A percentile compares a stretch with the other conserved stretches of the same genome.
Conservation (phyloP, 2,113 vertebrate genomes). For the Phaethon lepturus region DNA sequence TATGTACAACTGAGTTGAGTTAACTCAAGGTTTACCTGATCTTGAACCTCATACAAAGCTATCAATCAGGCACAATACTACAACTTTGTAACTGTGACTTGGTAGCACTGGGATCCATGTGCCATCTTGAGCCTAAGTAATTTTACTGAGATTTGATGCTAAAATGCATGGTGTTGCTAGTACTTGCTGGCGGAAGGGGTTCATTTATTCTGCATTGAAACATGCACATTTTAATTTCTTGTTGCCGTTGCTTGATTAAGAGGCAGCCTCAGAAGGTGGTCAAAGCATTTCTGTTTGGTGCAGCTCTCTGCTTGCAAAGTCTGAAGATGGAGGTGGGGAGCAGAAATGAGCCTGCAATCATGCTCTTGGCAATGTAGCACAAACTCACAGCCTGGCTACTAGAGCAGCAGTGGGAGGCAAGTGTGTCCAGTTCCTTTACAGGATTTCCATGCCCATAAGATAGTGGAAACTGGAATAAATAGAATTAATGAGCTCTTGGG, state of each 20-base stretch:
- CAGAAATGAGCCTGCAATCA: background rate
- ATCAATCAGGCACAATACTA: background rate
- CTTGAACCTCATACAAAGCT: background rate
- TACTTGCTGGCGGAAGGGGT: background rate
- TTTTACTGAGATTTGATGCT: background rate
- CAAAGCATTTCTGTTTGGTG: background rate
- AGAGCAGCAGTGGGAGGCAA: background rate
- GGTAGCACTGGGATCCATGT: background rate
- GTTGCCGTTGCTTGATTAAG: background rate
- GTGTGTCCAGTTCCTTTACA: slow-evolving; percentile 28
- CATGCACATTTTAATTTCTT: background rate
- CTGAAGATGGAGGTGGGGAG: background rate
- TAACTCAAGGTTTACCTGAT: background rate
- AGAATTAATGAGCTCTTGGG: slow-evolving; percentile 28
- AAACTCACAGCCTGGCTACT: background rate
- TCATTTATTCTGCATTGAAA: background rate
- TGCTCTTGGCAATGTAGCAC: background rate
- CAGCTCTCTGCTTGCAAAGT: background rate
- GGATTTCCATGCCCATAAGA: slow-evolving; percentile 23
- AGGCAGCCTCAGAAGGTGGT: fast-evolving
- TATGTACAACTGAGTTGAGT: background rate
- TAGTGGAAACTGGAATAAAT: slow-evolving; percentile 21
- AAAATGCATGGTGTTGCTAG: background rate
- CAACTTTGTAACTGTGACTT: background rate
- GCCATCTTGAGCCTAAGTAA: background rate